Base-by-base conservation (phyloP, 2,888 invertebrate species). In the Aspidiotus destructor region DNA sequence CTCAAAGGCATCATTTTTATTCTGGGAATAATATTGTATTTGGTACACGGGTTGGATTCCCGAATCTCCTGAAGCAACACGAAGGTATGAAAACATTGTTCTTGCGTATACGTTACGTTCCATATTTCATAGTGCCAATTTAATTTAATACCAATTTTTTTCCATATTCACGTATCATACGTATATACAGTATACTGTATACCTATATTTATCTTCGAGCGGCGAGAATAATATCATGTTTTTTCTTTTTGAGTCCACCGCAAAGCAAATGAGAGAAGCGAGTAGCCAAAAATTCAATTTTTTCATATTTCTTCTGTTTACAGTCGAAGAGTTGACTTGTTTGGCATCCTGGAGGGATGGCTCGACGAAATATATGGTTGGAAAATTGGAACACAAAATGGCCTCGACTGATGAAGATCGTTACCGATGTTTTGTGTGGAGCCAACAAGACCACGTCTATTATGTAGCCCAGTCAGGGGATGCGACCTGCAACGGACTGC, bases 261-360 rank as follows among this genome's bases (percentile, higher is more conserved):
- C 28, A 28, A 28, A 28, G 28, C 28, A 5, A 28, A 3, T 28
- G 28, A 3, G 28, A 28, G 5, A 28, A 28, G 2, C 28, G 28
- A 28, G 28, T 28, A 28, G 28, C 28, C 1, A 5, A 28, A 28
- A 28, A 28, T 28, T 28, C 2, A 28, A 28, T 28, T 28, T 28
- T 28, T 65, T 52, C 11, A 48, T 70, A 53, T 62, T 52, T 60
- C 44, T 48, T 62, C 52, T 44, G 70, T 71, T 76, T 76, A 16
- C 75, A 89, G 90, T 87, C 62, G 90, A 91, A 75, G 89, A 90
- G 78, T 77, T 91, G 68, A 85, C 88, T 60, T 91, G 91, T 77
- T 78, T 91, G 69, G 91, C 89, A 5, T 84, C 84, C 16, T 92
- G 91, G 91, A 89, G 87, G 77, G 90, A 91, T 73, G 89, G 90